Percentiles rank a stretch among this genome's conserved stretches.
Evolutionary conservation across 2,113 vertebrate genomes (phyloP).

Genomic region (Epinephelus moara): DNA sequence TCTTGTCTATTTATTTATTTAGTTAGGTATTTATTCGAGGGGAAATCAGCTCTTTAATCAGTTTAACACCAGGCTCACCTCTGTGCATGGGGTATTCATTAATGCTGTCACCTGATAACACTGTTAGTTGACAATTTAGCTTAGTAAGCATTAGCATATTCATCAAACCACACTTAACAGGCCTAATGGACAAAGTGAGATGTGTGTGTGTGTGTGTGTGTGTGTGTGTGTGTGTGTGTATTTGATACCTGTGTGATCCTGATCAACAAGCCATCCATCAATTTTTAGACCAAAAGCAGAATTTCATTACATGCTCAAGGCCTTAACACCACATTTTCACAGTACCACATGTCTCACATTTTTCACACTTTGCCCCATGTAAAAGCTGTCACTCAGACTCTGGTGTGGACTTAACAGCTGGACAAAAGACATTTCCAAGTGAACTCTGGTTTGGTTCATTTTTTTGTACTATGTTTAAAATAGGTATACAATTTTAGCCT

Average conservation of each 20-base stretch:
- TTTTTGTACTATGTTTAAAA: no score
- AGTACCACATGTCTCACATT: no score
- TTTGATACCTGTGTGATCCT: neutral
- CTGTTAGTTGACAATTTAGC: constrained; percentile 12
- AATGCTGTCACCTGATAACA: neutral
- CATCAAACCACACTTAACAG: neutral
- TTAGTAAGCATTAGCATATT: constrained; percentile 17
- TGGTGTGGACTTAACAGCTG: no score
- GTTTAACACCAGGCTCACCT: constrained; percentile 11
- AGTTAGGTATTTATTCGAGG: neutral
- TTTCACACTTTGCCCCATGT: no score
- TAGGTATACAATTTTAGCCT: no score
- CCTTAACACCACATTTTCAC: no score
- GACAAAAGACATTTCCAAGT: no score
- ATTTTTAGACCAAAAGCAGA: neutral
- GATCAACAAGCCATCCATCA: neutral
- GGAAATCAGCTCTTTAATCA: constrained; percentile 35
- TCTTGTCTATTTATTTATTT: neutral
- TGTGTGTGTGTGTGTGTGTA: neutral
- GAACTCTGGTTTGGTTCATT: no score
- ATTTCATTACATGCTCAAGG: neutral
- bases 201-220: neutral
- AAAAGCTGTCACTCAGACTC: no score
- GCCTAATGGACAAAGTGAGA: neutral
- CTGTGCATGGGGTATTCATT: neutral